phyloP scores from a whole-genome alignment of 1,140 invertebrate genomes.

The Glossosoma conforme region DNA sequence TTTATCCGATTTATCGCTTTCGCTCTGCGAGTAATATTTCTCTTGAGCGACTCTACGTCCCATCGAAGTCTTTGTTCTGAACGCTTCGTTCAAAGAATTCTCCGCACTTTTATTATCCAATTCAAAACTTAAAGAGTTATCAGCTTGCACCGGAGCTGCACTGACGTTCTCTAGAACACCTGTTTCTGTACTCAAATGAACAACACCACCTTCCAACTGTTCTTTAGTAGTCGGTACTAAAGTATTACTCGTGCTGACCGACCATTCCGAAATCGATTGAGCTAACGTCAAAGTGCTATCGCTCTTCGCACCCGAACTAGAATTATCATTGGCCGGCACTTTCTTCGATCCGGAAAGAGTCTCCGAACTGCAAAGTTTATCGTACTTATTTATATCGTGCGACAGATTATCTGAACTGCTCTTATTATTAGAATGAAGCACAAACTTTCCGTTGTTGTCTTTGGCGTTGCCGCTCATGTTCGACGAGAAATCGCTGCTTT shows the following conservation, averaged over 20 bases:
- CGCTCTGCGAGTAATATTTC: conserved; percentile 38
- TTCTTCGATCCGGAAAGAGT: conserved; percentile 46
- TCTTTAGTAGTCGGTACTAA: conserved; percentile 50
- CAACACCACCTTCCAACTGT: conserved; percentile 36
- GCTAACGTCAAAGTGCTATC: conserved; percentile 57
- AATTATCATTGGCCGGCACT: conserved; percentile 39
- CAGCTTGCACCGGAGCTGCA: not conserved
- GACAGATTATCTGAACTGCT: conserved; percentile 47
- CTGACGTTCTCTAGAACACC: conserved; percentile 32
- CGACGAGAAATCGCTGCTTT: conserved; percentile 38
- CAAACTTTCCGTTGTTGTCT: conserved; percentile 39
- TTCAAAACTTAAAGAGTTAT: conserved; percentile 2
- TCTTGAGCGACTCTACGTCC: conserved; percentile 18
- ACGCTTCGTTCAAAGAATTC: conserved; percentile 10
- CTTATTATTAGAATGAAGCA: conserved; percentile 42
- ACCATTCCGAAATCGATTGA: conserved; percentile 58
- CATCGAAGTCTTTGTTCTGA: conserved; percentile 23
- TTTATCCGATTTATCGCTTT: conserved; percentile 50
- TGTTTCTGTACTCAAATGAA: conserved; percentile 53
- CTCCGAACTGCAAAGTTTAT: conserved; percentile 56
- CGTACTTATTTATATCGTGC: conserved; percentile 50
- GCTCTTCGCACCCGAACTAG: conserved; percentile 55
- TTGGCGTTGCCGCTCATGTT: conserved; percentile 39
- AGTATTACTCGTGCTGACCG: conserved; percentile 56
- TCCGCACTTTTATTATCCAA: conserved; percentile 11